Evolutionary conservation across 37 sponge, comb jelly and placozoan genomes (phyloP), one percentile per base, ranked within the genome.

Genomic region (Ianthella basta): DNA sequence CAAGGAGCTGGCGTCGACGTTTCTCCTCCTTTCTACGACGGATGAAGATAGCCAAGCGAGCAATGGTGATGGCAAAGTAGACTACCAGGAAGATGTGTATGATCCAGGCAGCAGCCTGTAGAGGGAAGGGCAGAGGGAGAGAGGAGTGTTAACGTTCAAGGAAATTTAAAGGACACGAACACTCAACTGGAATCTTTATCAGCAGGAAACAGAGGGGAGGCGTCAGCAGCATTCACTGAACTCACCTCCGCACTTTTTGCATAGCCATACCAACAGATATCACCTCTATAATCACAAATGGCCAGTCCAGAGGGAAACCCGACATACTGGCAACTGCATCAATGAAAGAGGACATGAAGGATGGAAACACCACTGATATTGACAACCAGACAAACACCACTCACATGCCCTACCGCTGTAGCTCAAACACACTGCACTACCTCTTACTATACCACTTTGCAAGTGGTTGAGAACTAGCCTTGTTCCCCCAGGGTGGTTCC

Each of bases 81-180:
- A 90, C 33, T 27, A 82, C 56, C 29, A 86, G 15, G 57, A 90
- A 90, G 35, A 86, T 38, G 60, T 80, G 82, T 8, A 64, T 33
- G 13, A 90, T 55, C 90, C 90, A 90, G 25, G 86, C 86, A 32
- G 86, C 65, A 54, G 35, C 73, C 90, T 90, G 25, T 5, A 77
- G 23, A 78, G 65, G 8, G 39, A 60, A 50, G 32, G 37, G 37
- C 6, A 34, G 72, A 35, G 50, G 50, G 50, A 44, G 50, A 8
- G 50, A 44, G 50, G 50, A 8, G 8, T 3, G 8, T n/a, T n/a
- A 44, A 8, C 6, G 50, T 44, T 8, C 50, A 8, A 44, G 3
- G 50, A n/a, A n/a, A n/a, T n/a, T n/a, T n/a, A 44, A 44, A 8
- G 50, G 50, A 44, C 50, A 44, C 50, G 6, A 44, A 8, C n/a